phyloP scores from a whole-genome alignment of 1,140 invertebrate species.

The Drosophila saltans region DNA sequence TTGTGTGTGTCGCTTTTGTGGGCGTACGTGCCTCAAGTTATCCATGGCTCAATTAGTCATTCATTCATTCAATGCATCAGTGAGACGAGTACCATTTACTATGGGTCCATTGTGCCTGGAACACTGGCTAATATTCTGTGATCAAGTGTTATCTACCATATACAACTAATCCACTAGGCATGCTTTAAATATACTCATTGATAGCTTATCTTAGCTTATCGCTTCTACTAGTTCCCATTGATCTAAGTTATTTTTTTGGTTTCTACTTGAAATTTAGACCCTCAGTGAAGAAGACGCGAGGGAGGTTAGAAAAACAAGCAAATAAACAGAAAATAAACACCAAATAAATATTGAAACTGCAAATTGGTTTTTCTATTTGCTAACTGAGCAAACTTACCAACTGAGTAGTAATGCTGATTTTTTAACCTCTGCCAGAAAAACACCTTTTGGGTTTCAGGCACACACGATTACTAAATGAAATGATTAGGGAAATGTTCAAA shows the following conservation, averaged over 20 bases:
- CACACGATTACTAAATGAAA: constrained; percentile 42
- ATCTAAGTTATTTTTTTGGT: constrained; percentile 34
- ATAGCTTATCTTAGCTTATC: constrained; percentile 57
- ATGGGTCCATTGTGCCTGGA: background rate
- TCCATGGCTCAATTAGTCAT: constrained; percentile 61
- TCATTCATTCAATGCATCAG: background rate
- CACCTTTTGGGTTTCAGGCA: constrained; percentile 37
- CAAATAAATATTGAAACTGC: constrained; percentile 8
- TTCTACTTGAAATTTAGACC: constrained; percentile 21
- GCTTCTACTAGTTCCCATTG: constrained; percentile 32
- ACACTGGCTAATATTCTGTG: constrained; percentile 11
- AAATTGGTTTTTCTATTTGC: background rate
- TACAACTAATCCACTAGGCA: constrained; percentile 18
- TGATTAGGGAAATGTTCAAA: background rate
- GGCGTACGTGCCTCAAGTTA: constrained; percentile 35
- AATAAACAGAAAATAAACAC: background rate
- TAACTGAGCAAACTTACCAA: constrained; percentile 19
- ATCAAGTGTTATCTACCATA: constrained; percentile 30
- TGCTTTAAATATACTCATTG: constrained; percentile 50
- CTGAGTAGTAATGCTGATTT: constrained; percentile 1
- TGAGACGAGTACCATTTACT: background rate
- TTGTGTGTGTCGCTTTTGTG: constrained; percentile 29
- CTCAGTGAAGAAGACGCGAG: background rate
- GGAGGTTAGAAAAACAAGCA: background rate
- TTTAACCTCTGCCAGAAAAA: background rate